These are phyloP conservation scores for Anolis carolinensis DNA, from an alignment of 2,113 vertebrate genomes.

Conservation along the genomic window DNA sequence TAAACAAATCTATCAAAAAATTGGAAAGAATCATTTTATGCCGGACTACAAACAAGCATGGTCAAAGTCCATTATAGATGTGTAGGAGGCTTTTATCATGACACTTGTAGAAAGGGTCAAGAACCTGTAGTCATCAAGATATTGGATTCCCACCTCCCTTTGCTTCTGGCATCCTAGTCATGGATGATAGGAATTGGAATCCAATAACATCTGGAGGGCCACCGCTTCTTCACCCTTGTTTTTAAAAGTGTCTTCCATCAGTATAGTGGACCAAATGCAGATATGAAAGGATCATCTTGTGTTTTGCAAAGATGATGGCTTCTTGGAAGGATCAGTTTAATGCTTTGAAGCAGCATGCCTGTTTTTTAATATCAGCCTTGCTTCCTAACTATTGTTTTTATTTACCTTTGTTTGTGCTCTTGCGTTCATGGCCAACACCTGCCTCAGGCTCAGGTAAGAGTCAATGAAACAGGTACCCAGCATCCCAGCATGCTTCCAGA, in stretches of 20 bases:
- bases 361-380: conserved; percentile 22
- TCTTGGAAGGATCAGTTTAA: conserved; percentile 15
- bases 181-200: too few species aligned
- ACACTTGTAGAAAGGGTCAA: too few species aligned
- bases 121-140: too few species aligned
- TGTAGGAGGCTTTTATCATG: too few species aligned
- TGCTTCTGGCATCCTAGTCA: too few species aligned
- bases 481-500: not conserved
- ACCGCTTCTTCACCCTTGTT: too few species aligned
- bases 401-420: conserved; percentile 42
- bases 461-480: conserved; percentile 33
- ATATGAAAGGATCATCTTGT: not conserved
- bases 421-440: conserved; percentile 45
- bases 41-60: not conserved
- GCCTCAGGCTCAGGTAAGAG: conserved; percentile 80
- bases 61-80: not conserved
- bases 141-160: too few species aligned
- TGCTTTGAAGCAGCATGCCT: conserved; percentile 23
- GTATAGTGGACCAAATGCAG: not conserved
- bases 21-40: not conserved
- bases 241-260: not conserved
- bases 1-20: conserved; percentile 15
- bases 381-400: conserved; percentile 44
- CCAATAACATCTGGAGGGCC: too few species aligned
- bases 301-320: not conserved